These are phyloP conservation scores for Drosophila yooni DNA, from an alignment of 2,888 invertebrate genomes.

Conservation along the genomic window DNA sequence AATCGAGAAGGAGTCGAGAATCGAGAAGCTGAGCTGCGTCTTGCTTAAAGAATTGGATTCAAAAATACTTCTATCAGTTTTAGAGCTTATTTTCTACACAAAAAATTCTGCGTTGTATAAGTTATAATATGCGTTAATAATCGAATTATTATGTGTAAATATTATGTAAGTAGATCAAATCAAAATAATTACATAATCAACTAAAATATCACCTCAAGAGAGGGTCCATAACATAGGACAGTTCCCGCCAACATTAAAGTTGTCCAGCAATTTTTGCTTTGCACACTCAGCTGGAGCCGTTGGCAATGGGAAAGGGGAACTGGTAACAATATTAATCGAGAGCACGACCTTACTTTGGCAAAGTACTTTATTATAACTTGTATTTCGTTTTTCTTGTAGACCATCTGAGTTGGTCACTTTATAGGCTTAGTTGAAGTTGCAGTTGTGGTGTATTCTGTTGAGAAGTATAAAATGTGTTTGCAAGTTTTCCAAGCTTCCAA, in stretches of 20 bases:
- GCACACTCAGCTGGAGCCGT: constrained; percentile 21
- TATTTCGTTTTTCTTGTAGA: constrained; percentile 63
- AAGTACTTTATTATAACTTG: constrained; percentile 76
- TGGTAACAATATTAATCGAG: constrained; percentile 29
- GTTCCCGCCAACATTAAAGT: neutral
- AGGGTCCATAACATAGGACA: neutral
- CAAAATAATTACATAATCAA: constrained; percentile 7
- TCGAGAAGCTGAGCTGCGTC: neutral
- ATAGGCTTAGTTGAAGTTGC: constrained; percentile 17
- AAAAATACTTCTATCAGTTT: neutral
- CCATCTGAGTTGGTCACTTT: constrained; percentile 74
- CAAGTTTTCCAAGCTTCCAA: neutral
- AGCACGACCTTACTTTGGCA: constrained; percentile 44
- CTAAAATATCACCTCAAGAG: neutral
- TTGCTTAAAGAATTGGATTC: neutral
- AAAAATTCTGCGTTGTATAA: neutral
- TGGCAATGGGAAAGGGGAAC: neutral
- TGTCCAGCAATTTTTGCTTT: neutral
- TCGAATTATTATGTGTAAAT: neutral
- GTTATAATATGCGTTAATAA: neutral
- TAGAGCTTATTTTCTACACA: neutral
- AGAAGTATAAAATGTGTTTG: neutral
- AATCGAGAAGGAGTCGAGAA: neutral
- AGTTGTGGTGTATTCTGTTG: neutral
- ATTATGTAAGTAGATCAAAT: constrained; percentile 2